Base-by-base conservation (phyloP, 2,888 invertebrate genomes). In the Rotaria macrura region DNA sequence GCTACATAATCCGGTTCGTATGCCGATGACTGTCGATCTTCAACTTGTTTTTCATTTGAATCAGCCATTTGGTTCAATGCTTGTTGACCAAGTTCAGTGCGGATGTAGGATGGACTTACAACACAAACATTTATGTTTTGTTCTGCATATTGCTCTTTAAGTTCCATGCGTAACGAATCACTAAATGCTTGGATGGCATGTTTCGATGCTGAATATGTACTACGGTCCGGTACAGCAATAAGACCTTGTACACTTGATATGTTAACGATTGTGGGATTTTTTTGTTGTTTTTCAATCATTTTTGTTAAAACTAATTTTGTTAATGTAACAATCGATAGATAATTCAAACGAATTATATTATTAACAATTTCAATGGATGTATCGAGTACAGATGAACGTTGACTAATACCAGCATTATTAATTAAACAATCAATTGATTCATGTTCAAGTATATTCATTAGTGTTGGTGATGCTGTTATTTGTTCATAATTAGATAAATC, bases 151-250 rank as follows among this genome's bases (percentile, higher is more conserved):
- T 43, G 7, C 34, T 84, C 54, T 23, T 3, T 12, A 29, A 84
- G 34, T 84, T 84, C 84, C 54, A 49, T 49, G 52, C 84, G 29
- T 52, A 84, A 84, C 12, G 52, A 52, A 54, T 84, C 84, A 54
- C 84, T 84, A 84, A 84, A 84, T 54, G 84, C 84, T 52, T 54
- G 84, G n/a, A 84, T 34, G 25, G 84, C 84, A 84, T 52, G 54
- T 84, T 84, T 84, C 14, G 49, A 49, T 34, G 84, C 84, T 49
- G 84, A 52, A 84, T 84, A 84, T n/a, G 84, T 29, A 84, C 84
- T 52, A 12, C 84, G 84, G 4, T 54, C 84, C 2, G 84, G 84
- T 12, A 84, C 84, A 54, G 84, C 84, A 34, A 84, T 52, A 20
- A 49, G 17, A 49, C 84, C 54, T 84, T 84, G 84, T 38, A 84